These are phyloP conservation scores for Cuculus canorus DNA, from an alignment of 2,797 vertebrate genomes.

Conservation along the genomic window DNA sequence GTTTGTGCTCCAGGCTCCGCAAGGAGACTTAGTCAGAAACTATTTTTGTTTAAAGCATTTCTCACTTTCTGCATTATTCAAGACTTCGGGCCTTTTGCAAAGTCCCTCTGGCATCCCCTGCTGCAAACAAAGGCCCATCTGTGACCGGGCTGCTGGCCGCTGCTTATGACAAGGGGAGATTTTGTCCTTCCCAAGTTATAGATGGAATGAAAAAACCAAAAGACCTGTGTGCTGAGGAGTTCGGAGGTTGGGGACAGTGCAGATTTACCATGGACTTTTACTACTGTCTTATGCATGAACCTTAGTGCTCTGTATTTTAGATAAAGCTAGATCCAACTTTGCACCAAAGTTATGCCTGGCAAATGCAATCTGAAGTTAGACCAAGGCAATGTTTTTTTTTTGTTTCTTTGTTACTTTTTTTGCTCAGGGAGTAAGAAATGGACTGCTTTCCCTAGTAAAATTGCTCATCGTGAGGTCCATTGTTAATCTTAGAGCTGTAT, in stretches of 20 bases:
- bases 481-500: neutral
- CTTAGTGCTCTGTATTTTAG: neutral
- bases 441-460: neutral
- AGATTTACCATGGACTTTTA: neutral
- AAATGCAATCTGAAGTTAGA: neutral
- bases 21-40: constrained; percentile 40
- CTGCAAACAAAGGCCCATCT: neutral
- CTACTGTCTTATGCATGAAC: neutral
- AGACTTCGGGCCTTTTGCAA: neutral
- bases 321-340: neutral
- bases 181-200: neutral
- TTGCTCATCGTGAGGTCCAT: neutral
- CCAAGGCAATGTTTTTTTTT: neutral
- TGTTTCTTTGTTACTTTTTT: neutral
- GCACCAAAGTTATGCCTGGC: neutral
- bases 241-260: accelerated
- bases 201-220: neutral
- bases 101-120: neutral
- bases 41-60: constrained; percentile 36
- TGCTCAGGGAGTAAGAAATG: neutral
- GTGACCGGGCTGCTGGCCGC: neutral
- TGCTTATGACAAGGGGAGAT: accelerated
- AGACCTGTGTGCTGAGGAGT: neutral
- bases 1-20: neutral
- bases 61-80: constrained; percentile 51